Evolutionary conservation across 1,140 invertebrate genomes (phyloP).

Genomic region (Thereuonema tuberculata): DNA sequence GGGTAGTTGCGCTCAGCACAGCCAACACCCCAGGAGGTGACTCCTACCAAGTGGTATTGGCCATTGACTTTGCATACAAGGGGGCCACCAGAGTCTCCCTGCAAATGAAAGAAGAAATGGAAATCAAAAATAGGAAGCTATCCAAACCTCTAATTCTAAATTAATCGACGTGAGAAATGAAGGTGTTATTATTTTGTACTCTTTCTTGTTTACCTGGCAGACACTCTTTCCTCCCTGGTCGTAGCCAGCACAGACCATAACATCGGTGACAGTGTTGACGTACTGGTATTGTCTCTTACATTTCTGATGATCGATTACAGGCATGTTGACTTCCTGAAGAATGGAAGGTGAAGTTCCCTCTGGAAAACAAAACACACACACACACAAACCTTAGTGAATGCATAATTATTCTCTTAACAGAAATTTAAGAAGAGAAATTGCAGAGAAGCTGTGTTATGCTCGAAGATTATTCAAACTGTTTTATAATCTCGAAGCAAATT

Average conservation of each 20-base stretch:
- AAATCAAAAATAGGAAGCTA: too few species aligned
- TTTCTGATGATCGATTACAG: background rate
- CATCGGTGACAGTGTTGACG: conserved; percentile 45
- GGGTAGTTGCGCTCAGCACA: background rate
- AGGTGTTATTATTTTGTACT: too few species aligned
- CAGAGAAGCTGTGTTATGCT: too few species aligned
- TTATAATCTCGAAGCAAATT: too few species aligned
- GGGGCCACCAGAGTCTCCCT: background rate
- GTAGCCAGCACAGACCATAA: conserved; percentile 73
- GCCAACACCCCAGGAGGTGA: background rate
- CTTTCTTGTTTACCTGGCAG: conserved; percentile 49
- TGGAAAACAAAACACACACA: too few species aligned
- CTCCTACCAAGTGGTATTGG: background rate
- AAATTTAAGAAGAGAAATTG: too few species aligned
- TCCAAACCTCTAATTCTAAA: too few species aligned
- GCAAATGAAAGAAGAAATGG: background rate
- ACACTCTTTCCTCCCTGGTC: conserved; percentile 56
- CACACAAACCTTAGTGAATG: too few species aligned
- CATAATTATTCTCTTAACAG: too few species aligned
- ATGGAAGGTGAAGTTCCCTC: conserved; percentile 1
- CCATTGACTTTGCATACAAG: background rate
- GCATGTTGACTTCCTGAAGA: background rate
- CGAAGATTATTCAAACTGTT: too few species aligned
- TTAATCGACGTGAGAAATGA: too few species aligned
- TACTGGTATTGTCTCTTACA: background rate